Evolutionary conservation across 2,888 invertebrate species (phyloP).

Genomic region (Elysia crispata): DNA sequence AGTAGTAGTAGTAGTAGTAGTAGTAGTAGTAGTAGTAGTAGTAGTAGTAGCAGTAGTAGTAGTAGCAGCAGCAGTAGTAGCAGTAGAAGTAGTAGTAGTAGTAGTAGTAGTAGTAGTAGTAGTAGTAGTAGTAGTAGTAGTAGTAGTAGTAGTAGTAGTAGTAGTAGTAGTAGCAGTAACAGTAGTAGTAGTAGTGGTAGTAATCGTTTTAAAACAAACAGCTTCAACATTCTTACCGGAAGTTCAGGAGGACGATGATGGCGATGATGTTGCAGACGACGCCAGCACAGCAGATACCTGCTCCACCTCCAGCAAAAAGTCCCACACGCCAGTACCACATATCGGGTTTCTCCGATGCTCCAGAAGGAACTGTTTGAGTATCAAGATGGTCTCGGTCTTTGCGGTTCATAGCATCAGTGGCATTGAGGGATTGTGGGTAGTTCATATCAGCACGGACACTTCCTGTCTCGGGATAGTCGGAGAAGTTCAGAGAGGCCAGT

Average conservation of each 20-base stretch:
- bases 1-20: slow-evolving; percentile 16
- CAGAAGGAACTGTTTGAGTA: no score
- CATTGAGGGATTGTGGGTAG: not conserved
- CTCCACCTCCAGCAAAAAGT: slow-evolving; percentile 45
- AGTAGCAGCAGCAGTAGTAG: slow-evolving; percentile 4
- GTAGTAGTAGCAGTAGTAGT: slow-evolving; percentile 20
- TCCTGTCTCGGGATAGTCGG: no score
- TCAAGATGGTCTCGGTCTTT: no score
- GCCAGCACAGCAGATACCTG: slow-evolving; percentile 42
- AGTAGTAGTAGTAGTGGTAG: not conserved
- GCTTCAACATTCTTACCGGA: no score
- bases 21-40: slow-evolving; percentile 19
- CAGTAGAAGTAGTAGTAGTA: not conserved
- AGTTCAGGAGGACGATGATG: not conserved
- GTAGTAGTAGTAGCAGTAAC: slow-evolving; percentile 16
- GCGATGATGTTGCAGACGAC: slow-evolving; percentile 36
- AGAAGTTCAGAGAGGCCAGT: no score
- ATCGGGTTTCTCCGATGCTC: slow-evolving; percentile 1
- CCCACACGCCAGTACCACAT: slow-evolving; percentile 46
- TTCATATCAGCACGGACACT: not conserved
- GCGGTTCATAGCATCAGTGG: no score
- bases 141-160: slow-evolving; percentile 21
- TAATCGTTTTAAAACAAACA: not conserved
- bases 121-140: slow-evolving; percentile 20
- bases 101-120: slow-evolving; percentile 11